phyloP scores from a whole-genome alignment of 2,888 invertebrate species.

The Dione vanillae region DNA sequence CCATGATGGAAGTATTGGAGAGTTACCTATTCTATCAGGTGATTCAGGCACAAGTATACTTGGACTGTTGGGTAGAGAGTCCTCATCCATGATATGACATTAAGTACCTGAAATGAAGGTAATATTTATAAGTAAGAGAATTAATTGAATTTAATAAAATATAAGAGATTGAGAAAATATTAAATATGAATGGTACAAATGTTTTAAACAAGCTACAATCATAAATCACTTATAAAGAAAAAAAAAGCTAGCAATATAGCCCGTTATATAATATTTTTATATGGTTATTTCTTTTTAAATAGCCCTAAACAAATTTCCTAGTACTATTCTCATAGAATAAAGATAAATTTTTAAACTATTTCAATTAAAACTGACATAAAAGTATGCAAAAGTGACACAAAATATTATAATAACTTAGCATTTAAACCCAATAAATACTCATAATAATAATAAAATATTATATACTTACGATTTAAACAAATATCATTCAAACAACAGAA shows the following conservation, averaged over 20 bases:
- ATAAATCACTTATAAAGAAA: too few relatives aligned
- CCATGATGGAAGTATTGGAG: conserved; percentile 6
- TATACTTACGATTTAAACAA: conserved; percentile 17
- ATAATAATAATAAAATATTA: conserved; percentile 10
- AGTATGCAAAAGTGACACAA: too few relatives aligned
- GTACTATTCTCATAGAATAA: too few relatives aligned
- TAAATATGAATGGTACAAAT: not conserved
- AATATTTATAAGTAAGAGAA: too few relatives aligned
- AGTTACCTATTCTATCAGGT: conserved; percentile 49
- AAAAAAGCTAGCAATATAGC: too few relatives aligned
- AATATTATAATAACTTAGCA: not conserved
- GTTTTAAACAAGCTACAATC: not conserved
- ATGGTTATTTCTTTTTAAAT: too few relatives aligned
- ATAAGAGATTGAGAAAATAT: not conserved
- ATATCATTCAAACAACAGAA: conserved; percentile 17
- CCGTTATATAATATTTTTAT: too few relatives aligned
- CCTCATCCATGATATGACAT: conserved; percentile 41
- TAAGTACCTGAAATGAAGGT: conserved; percentile 22
- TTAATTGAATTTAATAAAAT: not conserved
- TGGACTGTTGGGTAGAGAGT: conserved; percentile 43
- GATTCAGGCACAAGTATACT: conserved; percentile 50
- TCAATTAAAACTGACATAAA: conserved; percentile 2
- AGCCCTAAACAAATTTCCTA: too few relatives aligned
- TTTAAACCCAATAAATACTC: not conserved
- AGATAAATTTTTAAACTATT: too few relatives aligned